phyloP scores from a whole-genome alignment of 2,888 invertebrate genomes.

The Lycaena phlaeas region DNA sequence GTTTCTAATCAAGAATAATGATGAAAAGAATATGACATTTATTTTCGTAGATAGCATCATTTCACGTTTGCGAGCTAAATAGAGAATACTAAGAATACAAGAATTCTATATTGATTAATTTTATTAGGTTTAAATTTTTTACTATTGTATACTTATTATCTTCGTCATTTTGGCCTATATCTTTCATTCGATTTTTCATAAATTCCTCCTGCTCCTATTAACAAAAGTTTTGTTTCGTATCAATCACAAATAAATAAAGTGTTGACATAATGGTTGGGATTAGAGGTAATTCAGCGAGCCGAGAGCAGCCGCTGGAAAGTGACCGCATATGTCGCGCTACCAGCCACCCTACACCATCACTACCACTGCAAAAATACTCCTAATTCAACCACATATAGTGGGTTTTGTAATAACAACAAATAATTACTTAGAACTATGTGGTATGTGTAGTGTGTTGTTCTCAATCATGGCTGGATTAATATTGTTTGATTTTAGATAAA shows the following conservation, averaged over 20 bases:
- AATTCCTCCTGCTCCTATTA: too few relatives aligned
- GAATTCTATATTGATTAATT: too few relatives aligned
- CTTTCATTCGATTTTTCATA: too few relatives aligned
- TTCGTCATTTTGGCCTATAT: too few relatives aligned
- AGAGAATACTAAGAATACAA: too few relatives aligned
- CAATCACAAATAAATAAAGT: constrained; percentile 53
- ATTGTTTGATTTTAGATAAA: constrained; percentile 5
- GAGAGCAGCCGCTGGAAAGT: constrained; percentile 38
- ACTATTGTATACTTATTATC: too few relatives aligned
- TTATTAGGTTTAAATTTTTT: too few relatives aligned
- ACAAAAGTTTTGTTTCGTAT: too few relatives aligned
- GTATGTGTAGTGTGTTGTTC: background rate
- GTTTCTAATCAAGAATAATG: too few relatives aligned
- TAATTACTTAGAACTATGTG: background rate
- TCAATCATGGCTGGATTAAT: constrained; percentile 5
- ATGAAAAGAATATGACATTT: too few relatives aligned
- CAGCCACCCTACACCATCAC: constrained; percentile 15
- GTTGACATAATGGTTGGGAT: constrained; percentile 53
- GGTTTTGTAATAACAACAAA: background rate
- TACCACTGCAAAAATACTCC: background rate
- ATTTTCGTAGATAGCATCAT: too few relatives aligned
- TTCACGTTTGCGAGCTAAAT: too few relatives aligned
- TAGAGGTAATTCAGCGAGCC: constrained; percentile 52
- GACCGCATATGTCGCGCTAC: constrained; percentile 56
- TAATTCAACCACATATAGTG: background rate